Conservation (phyloP, 2,888 invertebrate species). For the Harmothoe impar region DNA sequence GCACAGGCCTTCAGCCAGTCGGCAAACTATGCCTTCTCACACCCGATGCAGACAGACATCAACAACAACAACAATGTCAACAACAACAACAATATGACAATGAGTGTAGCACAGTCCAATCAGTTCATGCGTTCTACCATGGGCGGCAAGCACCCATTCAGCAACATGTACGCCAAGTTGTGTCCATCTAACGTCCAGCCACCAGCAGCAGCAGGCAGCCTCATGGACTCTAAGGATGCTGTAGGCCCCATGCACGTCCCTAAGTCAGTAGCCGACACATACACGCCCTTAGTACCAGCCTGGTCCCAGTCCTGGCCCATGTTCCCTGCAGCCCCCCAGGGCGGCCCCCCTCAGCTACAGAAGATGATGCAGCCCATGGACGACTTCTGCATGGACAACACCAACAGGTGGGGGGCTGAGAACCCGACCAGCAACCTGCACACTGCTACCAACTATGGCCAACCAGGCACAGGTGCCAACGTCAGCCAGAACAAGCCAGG, state of each 20-base stretch:
- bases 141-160: not conserved
- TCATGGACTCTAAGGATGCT: not conserved
- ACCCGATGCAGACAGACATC: not conserved
- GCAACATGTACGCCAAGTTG: constrained; percentile 8
- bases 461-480: not conserved
- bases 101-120: not conserved
- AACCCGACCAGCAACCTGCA: not conserved
- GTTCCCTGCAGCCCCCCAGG: not conserved
- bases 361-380: not conserved
- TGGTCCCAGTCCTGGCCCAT: constrained; percentile 42
- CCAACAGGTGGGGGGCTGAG: constrained; percentile 1
- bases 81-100: not conserved
- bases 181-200: not conserved
- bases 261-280: not conserved
- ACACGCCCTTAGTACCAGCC: not conserved
- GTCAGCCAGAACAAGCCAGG: not conserved
- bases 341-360: not conserved
- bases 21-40: not conserved
- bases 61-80: not conserved
- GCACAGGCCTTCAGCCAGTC: not conserved
- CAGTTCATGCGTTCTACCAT: not conserved
- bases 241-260: not conserved
- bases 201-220: not conserved
- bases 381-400: not conserved
- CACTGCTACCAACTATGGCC: not conserved